Conservation (phyloP, 2,888 invertebrate species). For the Autographa pulchrina region DNA sequence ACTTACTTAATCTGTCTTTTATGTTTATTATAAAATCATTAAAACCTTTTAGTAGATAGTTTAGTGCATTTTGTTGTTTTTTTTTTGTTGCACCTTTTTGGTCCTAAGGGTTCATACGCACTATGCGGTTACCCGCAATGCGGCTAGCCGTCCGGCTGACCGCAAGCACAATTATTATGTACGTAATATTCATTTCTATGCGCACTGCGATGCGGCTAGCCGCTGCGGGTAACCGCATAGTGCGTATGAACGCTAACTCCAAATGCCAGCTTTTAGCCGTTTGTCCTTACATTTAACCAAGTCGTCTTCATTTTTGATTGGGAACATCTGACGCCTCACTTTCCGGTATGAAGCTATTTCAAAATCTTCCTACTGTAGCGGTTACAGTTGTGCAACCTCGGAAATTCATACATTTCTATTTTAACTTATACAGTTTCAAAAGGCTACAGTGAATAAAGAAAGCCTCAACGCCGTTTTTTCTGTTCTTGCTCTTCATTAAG, state of each 20-base stretch:
- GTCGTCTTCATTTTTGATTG: neutral
- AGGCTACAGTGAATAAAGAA: neutral
- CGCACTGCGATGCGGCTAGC: too few species aligned
- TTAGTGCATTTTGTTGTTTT: neutral
- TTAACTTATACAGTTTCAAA: neutral
- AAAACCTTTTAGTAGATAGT: too few species aligned
- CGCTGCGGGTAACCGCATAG: too few species aligned
- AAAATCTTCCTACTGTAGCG: neutral
- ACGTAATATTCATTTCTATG: too few species aligned
- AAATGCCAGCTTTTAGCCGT: neutral
- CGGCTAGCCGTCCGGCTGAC: too few species aligned
- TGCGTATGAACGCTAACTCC: too few species aligned
- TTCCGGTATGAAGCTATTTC: neutral
- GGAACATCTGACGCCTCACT: neutral
- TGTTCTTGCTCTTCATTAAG: too few species aligned
- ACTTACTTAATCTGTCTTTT: too few species aligned
- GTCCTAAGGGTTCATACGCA: too few species aligned
- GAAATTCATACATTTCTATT: neutral
- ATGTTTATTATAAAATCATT: too few species aligned
- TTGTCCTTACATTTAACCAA: slow-evolving; percentile 1
- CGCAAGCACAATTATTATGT: too few species aligned
- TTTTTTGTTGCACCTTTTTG: neutral
- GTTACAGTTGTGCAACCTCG: neutral
- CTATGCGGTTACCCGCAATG: too few species aligned
- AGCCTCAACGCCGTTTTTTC: neutral